Base-by-base conservation (phyloP, 2,113 vertebrate genomes). In the Microtus montanus region DNA sequence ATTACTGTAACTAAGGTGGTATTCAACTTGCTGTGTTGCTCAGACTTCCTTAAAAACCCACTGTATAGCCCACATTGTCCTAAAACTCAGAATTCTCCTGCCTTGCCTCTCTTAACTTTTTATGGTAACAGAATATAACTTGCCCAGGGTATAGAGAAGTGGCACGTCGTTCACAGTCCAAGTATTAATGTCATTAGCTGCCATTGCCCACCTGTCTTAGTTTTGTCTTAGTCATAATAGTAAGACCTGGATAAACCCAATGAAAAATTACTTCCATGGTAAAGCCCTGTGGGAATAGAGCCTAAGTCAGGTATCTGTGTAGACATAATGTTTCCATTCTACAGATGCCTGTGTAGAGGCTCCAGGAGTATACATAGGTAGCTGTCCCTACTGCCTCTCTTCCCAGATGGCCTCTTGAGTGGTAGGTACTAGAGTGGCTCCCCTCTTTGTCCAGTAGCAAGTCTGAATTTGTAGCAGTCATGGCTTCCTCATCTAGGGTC, bases 161-260 rank as follows among this genome's bases (percentile, higher is more conserved):
- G 10, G 19, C n/a, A 38, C 2, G 0, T 12, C 13, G 7, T 22
- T 38, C 35, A 44, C 33, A 12, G 75, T 28, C 73, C 2, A 0
- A 8, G 0, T 4, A 14, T 78, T 22, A 2, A 1, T 2, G 11
- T 86, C 61, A 30, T 38, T 38, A 38, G 12, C 33, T 8, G 3
- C 54, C 3, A 2, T 28, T 58, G 30, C 35, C 44, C 49, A n/a
- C 54, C 83, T 47, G 3, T 24, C 58, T 61, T 38, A 47, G 14
- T 71, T 49, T 66, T 1, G 0, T 66, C 71, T 89, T 38, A 38
- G 0, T 70, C 49, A 8, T 61, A 35, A 54, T 0, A 49, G 5
- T 89, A 33, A 73, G 71, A 11, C 44, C 30, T 3, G 63, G 66
- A 66, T 49, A n/a, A 68, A 83, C 73, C 14, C 22, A 1, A 49